Evolutionary conservation across 2,113 vertebrate genomes (phyloP).

Genomic region (Promerops cafer): DNA sequence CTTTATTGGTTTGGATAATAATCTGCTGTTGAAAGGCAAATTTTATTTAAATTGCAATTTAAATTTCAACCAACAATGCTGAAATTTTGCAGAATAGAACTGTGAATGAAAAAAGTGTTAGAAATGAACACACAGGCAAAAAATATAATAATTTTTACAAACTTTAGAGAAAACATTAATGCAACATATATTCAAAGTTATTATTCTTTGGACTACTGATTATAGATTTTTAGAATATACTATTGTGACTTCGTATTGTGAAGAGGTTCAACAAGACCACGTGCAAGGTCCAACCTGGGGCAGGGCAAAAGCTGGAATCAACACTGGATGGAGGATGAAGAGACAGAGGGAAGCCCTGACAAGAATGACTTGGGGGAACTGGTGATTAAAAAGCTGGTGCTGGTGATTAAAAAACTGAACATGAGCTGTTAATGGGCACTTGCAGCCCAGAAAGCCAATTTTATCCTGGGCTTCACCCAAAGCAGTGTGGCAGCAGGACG

Average conservation of each 20-base stretch:
- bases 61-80: neutral
- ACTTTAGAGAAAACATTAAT: neutral
- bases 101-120: neutral
- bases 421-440: neutral
- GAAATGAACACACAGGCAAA: neutral
- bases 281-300: too few relatives aligned
- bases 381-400: neutral
- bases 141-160: neutral
- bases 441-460: neutral
- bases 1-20: neutral
- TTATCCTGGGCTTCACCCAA: neutral
- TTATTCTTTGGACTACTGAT: neutral
- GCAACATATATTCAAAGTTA: neutral
- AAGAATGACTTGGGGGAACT: neutral
- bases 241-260: neutral
- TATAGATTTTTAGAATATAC: neutral
- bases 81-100: neutral
- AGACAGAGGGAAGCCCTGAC: neutral
- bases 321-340: accelerated
- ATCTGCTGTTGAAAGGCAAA: neutral
- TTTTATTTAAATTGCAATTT: neutral
- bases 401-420: neutral
- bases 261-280: neutral
- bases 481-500: accelerated
- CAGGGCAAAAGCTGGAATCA: neutral